phyloP scores from a whole-genome alignment of 2,888 invertebrate species.

The Meiosimyza decipiens region DNA sequence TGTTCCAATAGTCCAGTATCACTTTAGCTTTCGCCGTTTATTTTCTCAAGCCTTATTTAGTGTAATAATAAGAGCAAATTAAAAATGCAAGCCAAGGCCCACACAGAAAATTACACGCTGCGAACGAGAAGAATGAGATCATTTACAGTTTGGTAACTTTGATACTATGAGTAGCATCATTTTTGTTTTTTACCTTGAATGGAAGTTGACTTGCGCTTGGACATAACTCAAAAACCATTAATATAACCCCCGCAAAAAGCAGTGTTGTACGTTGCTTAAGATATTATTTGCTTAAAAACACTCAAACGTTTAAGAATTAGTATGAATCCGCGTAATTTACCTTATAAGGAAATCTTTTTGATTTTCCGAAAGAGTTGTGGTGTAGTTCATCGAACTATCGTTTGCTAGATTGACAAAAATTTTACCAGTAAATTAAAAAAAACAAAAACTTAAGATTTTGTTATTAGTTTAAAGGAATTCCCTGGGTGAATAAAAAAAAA shows the following conservation, averaged over 20 bases:
- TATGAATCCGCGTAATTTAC: conserved; percentile 5
- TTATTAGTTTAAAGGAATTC: too few relatives aligned
- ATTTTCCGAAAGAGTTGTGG: not conserved
- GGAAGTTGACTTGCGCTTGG: conserved; percentile 24
- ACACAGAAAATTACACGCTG: conserved; percentile 20
- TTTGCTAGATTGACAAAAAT: too few relatives aligned
- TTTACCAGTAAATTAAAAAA: too few relatives aligned
- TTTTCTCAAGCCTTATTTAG: too few relatives aligned
- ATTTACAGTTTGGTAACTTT: conserved; percentile 18
- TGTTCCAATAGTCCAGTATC: too few relatives aligned
- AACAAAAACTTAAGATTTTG: too few relatives aligned
- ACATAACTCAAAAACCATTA: conserved; percentile 19
- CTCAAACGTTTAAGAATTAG: conserved; percentile 12
- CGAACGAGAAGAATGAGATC: conserved; percentile 29
- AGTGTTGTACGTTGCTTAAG: not conserved
- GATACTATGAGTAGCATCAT: conserved; percentile 21
- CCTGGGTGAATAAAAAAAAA: too few relatives aligned
- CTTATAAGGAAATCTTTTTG: conserved; percentile 13
- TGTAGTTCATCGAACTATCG: conserved; percentile 22
- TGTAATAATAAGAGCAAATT: conserved; percentile 14
- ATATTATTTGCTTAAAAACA: not conserved
- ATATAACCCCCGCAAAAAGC: conserved; percentile 26
- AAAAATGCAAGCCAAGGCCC: conserved; percentile 22
- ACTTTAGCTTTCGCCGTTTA: too few relatives aligned
- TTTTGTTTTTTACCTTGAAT: conserved; percentile 22